Conservation (phyloP, 2,888 invertebrate species). For the Nymphalis c-album region DNA sequence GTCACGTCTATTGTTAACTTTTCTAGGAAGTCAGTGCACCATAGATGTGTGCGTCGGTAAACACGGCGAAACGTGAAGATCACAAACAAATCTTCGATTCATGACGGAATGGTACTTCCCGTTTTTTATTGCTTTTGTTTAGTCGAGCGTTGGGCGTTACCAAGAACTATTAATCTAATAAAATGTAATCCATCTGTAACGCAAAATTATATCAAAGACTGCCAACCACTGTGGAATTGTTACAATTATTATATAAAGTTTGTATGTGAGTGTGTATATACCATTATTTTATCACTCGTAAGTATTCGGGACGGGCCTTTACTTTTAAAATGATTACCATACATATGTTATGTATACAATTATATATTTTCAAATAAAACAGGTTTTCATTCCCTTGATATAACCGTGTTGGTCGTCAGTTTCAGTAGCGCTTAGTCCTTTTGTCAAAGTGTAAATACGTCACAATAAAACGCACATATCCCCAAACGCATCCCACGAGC, state of each 20-base stretch:
- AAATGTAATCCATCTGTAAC: neutral
- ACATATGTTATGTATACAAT: too few species aligned
- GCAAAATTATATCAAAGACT: too few species aligned
- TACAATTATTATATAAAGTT: too few species aligned
- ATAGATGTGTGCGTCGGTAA: neutral
- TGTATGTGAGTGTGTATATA: too few species aligned
- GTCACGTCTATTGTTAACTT: neutral
- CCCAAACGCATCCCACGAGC: constrained; percentile 26
- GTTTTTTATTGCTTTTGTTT: constrained; percentile 27
- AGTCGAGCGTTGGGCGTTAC: constrained; percentile 11
- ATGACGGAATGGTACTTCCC: constrained; percentile 16
- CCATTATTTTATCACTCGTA: too few species aligned
- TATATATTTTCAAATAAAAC: too few species aligned
- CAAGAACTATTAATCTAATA: constrained; percentile 7
- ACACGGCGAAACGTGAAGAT: neutral
- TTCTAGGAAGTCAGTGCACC: neutral
- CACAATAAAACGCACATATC: constrained; percentile 28
- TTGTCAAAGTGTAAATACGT: neutral
- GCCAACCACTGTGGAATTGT: too few species aligned
- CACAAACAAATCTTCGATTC: constrained; percentile 10
- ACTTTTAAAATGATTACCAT: too few species aligned
- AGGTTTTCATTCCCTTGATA: too few species aligned
- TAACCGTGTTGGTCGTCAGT: constrained; percentile 5
- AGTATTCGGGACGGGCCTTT: too few species aligned
- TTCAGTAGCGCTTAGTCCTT: neutral